Evolutionary conservation across 2,113 vertebrate species (phyloP), one percentile per base, ranked within the genome.

Genomic region (Gambusia affinis): DNA sequence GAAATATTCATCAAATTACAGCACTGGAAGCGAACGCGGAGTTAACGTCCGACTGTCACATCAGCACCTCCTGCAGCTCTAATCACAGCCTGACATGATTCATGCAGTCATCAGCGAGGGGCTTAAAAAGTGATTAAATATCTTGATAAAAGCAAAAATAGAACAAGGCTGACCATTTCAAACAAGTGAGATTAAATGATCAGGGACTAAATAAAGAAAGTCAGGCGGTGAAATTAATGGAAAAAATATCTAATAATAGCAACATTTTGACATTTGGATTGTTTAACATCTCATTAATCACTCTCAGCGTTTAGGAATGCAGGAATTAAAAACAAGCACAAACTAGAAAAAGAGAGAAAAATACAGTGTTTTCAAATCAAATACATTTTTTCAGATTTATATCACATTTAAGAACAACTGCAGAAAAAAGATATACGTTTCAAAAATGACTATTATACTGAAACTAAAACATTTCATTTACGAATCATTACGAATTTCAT

Each of bases 1-100:
- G 57, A 62, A 3, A 76, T 72, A 83, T 89, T 92, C 42, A 81
- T 88, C 71, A 79, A 30, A 85, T 85, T 88, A 87, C 81, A 61
- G 65, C 35, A 37, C 62, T 64, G 15, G 67, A 17, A 28, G 44
- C 68, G 65, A 82, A 60, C 57, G 61, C 60, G 27, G 67, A 73
- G n/a, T 5, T 37, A 17, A 12, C 19, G 15, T 60, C 35, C 28
- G 70, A 33, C 64, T 63, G 67, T 75, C 71, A 80, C 29, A 73
- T 64, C 27, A 62, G 60, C 28, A 14, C 4, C 37, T 62, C 33
- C 15, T 14, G 8, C 29, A 29, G 27, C 35, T 47, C 27, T 51
- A 12, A 44, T 62, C 63, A 71, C 6, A 65, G 28, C 30, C 61
- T 75, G 57, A 66, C 30, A 3, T 44, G 31, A 86, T 80, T 44